Evolutionary conservation across 2,797 vertebrate species (phyloP), one percentile per base, ranked within the genome.

Genomic region (Hafferia zeledoni): DNA sequence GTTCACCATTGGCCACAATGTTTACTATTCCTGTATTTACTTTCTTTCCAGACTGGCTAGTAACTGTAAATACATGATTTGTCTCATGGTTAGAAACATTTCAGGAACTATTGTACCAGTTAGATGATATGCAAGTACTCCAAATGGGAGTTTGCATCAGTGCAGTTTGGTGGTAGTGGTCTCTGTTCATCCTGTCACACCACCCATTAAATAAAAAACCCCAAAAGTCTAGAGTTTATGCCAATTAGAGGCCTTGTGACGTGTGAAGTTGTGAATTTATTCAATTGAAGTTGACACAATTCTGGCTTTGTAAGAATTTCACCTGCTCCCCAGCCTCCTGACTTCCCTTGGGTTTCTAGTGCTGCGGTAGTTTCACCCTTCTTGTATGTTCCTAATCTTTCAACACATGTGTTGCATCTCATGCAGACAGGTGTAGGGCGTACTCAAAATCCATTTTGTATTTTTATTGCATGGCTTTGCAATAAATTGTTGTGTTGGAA

Each of bases 381-480:
- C 7, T 63, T 55, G 13, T 11, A 16, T 0, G 0, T 60, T 60
- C 22, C 44, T 56, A 13, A 46, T 79, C 63, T n/a, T 64, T 82
- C 43, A 49, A 3, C 6, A 19, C 3, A 6, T 3, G 2, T 4
- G 2, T 41, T 67, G 7, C 5, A 15, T 71, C 49, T 84, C 37
- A 35, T 44, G 1, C 17, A 49, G 44, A 37, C 7, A 2, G 3
- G 31, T 37, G 35, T 46, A 0, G 0, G 23, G 13, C 10, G 5
- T 71, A 17, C 11, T 11, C 16, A 14, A 52, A 37, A 64, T 44
- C 14, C 53, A 1, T 71, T 57, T 13, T 53, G 13, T 39, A 8
- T 17, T 55, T 65, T 33, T 59, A 1, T 52, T 90, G 70, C 39
- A 43, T 0, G 6, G 11, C 43, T 88, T 9, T 83, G 33, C 74